Evolutionary conservation across 2,888 invertebrate genomes (phyloP).

Genomic region (Cremastinae sp.): DNA sequence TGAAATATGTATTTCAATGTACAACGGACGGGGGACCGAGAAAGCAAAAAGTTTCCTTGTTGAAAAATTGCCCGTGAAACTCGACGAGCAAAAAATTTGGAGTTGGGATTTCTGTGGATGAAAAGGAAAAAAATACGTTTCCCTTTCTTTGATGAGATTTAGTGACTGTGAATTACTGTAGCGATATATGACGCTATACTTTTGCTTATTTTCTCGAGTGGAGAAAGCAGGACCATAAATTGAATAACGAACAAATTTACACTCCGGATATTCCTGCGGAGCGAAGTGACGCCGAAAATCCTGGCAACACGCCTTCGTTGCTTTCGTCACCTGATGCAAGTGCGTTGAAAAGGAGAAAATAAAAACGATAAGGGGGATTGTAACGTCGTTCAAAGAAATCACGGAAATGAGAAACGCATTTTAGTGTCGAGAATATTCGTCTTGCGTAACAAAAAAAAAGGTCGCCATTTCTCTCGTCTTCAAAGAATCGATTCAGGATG

Average conservation of each 20-base stretch:
- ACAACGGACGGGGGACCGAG: too few species aligned
- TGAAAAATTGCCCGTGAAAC: not conserved
- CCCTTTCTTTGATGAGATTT: not conserved
- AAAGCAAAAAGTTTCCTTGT: not conserved
- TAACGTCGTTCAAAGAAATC: conserved; percentile 38
- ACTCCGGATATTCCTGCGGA: conserved; percentile 14
- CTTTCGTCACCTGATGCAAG: conserved; percentile 31
- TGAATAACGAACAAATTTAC: conserved; percentile 24
- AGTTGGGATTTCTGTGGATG: not conserved
- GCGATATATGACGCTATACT: conserved; percentile 5
- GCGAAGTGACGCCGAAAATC: conserved; percentile 11
- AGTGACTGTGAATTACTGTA: not conserved
- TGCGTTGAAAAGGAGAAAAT: conserved; percentile 26
- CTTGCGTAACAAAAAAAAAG: conserved; percentile 34
- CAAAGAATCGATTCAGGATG: not conserved
- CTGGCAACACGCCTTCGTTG: conserved; percentile 1
- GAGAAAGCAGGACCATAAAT: conserved; percentile 48
- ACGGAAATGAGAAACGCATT: conserved; percentile 31
- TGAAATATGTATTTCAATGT: too few species aligned
- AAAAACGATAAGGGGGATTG: not conserved
- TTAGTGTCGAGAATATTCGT: conserved; percentile 35
- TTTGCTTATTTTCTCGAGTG: conserved; percentile 24
- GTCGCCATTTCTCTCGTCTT: not conserved
- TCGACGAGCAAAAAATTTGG: not conserved
- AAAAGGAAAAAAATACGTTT: too few species aligned